Evolutionary conservation across 2,113 vertebrate genomes (phyloP).

Genomic region (Prunella himalayana): DNA sequence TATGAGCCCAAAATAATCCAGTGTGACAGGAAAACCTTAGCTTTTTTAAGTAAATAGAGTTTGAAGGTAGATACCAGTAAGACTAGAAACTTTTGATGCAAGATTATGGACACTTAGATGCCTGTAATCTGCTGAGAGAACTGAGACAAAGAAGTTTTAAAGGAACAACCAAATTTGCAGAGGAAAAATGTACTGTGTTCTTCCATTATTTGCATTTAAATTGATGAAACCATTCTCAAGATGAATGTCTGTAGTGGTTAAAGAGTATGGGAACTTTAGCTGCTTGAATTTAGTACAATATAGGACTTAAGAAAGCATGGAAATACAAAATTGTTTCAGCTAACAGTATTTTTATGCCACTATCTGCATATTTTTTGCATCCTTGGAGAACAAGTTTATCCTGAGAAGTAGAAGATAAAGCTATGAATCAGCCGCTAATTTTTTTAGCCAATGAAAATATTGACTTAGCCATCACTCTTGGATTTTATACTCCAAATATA

Average conservation of each 20-base stretch:
- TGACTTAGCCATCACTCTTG: not conserved
- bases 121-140: not conserved
- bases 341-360: not conserved
- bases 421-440: not conserved
- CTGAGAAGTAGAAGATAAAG: not conserved
- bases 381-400: not conserved
- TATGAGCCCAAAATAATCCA: not conserved
- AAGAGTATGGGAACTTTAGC: not conserved
- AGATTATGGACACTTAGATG: not conserved
- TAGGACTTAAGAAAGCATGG: not conserved
- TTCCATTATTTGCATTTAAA: not conserved
- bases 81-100: not conserved
- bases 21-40: not conserved
- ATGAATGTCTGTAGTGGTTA: not conserved
- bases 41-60: not conserved
- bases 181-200: not conserved
- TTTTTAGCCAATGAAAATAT: constrained; percentile 16
- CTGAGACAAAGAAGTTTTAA: not conserved
- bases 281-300: not conserved
- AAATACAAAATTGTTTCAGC: not conserved
- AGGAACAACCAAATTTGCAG: not conserved
- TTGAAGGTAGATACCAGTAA: not conserved
- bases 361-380: not conserved
- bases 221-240: not conserved
- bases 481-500: not conserved